Base-by-base conservation (phyloP, 2,113 vertebrate genomes). In the Opisthocomus hoazin region DNA sequence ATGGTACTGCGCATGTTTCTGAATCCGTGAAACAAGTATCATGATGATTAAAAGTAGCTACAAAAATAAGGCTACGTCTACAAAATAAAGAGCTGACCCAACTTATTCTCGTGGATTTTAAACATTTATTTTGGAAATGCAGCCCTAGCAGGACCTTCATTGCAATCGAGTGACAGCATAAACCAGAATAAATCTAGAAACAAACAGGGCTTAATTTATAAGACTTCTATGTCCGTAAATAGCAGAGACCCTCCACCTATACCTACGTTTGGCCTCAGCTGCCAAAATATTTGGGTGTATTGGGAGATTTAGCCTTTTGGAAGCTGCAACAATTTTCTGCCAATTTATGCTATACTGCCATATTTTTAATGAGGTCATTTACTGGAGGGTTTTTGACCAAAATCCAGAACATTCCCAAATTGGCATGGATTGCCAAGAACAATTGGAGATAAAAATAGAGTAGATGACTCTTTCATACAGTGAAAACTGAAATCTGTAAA, bases 351-450 rank as follows among this genome's bases (percentile, higher is more conserved):
- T 75, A 46, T 50, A 48, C 66, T 66, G 71, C 36, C 73, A 4
- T 74, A 36, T 91, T 95, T 97, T 94, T 90, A 96, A 96, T 80
- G 74, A 96, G 78, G 92, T 92, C 71, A 94, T 93, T 91, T 90
- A 94, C 61, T n/a, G 10, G 11, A 80, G 45, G 50, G 60, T 78
- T 97, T 97, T 91, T 92, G 94, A 95, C 57, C 89, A 51, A 93
- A 85, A 81, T 88, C 85, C 81, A 95, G 68, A 94, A 64, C 63
- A 76, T 86, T 57, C 90, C 43, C 87, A 84, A 71, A 94, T 61
- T 88, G 61, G 9, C 22, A 60, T 41, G 75, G 66, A 39, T 54
- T 63, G 76, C 56, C 87, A 82, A 76, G 77, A 87, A 93, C 78
- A 84, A 94, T 27, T 82, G 71, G n/a, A 91, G 74, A 83, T 41